Evolutionary conservation across 37 sponge, comb jelly and placozoan species (phyloP).

Genomic region (Beroe forskalii): DNA sequence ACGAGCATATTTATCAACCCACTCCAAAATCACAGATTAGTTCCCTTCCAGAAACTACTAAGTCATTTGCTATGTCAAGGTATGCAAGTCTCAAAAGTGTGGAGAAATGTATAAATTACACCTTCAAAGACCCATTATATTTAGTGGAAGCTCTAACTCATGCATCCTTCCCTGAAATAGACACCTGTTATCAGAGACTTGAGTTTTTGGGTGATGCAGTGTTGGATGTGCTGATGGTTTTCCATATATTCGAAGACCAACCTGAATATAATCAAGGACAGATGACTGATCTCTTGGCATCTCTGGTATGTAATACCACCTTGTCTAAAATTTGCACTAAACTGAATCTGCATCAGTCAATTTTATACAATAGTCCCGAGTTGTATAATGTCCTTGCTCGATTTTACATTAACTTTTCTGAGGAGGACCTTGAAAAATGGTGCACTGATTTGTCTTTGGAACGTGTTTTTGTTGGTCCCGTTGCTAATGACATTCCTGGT

Average conservation of each 20-base stretch:
- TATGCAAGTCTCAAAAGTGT: background rate
- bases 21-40: background rate
- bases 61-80: background rate
- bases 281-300: conserved; percentile 78
- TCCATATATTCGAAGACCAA: conserved; percentile 74
- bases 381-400: conserved; percentile 37
- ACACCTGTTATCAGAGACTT: conserved; percentile 86
- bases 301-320: conserved; percentile 88
- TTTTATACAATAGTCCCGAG: conserved; percentile 26
- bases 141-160: conserved; percentile 93
- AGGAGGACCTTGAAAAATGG: conserved; percentile 11
- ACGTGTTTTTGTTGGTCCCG: conserved; percentile 28
- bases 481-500: conserved; percentile 11
- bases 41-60: too few relatives aligned
- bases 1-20: conserved; percentile 9
- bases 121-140: conserved; percentile 72
- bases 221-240: conserved; percentile 85
- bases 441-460: background rate
- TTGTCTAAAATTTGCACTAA: conserved; percentile 69
- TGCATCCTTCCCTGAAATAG: conserved; percentile 82
- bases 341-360: background rate
- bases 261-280: conserved; percentile 77
- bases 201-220: conserved; percentile 99
- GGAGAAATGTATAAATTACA: conserved; percentile 68
- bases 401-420: conserved; percentile 10